Base-by-base conservation (phyloP, 2,113 vertebrate species). In the Gallinago jamesoni region DNA sequence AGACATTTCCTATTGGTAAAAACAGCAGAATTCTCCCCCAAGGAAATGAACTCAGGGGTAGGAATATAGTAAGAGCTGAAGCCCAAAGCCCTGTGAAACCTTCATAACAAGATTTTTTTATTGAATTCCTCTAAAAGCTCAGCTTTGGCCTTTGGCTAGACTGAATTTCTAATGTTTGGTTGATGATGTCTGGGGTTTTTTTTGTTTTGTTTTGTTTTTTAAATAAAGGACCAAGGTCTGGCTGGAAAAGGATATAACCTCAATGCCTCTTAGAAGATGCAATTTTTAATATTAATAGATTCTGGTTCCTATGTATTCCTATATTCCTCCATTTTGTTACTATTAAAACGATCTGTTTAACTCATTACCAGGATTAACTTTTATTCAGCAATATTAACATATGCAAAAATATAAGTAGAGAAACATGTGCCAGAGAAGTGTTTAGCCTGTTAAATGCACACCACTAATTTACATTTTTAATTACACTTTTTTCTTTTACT, bases 41-140 rank as follows among this genome's bases (percentile, higher is more conserved):
- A 84, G 81, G 84, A 95, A 89, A 91, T 75, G 35, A 56, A 89
- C 67, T 60, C 24, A 7, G 62, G 93, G 87, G 41, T n/a, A 69
- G 59, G 18, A 82, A 70, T 85, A 89, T 85, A 81, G 93, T 79
- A 89, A 84, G 50, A 91, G 23, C 41, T 78, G 83, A 94, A 89
- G 64, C 77, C 70, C 74, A 80, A 74, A 92, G 88, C 73, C 15
- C 84, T 59, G 41, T 89, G 88, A 93, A 97, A 95, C 75, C 15
- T 52, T 35, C 80, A 57, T 93, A 95, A 96, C 35, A 87, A 80
- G 66, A 95, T 82, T 95, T 94, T 89, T 80, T 85, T 63, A 18
- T 73, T 28, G 27, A 93, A 74, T 80, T 90, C 43, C 39, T 79
- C 55, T 79, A 82, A 78, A 68, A 80, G 68, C 78, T 95, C 80